Percentiles rank a stretch among this genome's conserved stretches.
Evolutionary conservation across 2,113 vertebrate species (phyloP).

Genomic region (Apteryx owenii): DNA sequence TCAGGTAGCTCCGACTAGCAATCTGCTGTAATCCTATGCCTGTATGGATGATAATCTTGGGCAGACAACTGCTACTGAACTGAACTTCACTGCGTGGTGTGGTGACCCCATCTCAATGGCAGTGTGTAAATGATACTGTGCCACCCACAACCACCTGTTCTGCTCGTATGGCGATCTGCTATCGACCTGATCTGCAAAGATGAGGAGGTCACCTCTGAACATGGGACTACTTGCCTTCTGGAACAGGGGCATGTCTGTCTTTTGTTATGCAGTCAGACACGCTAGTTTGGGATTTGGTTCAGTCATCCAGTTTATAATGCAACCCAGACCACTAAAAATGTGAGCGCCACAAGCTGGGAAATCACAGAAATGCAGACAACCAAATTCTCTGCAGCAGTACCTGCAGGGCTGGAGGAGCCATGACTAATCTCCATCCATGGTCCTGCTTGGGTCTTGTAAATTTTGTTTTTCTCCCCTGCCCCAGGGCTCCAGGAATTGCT

Average conservation of each 20-base stretch:
- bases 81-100: not conserved
- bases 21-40: not conserved
- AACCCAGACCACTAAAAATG: not conserved
- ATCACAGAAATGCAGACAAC: not conserved
- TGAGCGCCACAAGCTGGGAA: not conserved
- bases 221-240: not conserved
- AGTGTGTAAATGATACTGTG: conserved; percentile 43
- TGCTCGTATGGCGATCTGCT: not conserved
- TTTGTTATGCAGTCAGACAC: not conserved
- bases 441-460: not conserved
- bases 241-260: not conserved
- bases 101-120: conserved; percentile 34
- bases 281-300: not conserved
- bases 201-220: not conserved
- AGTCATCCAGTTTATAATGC: not conserved
- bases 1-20: not conserved
- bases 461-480: not conserved
- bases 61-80: conserved; percentile 43
- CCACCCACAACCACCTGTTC: conserved; percentile 68
- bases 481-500: not conserved
- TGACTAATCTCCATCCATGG: not conserved
- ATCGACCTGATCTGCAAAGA: not conserved
- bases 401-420: not conserved
- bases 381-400: not conserved
- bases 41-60: not conserved